A percentile compares a stretch with the other conserved stretches of the same genome.
Conservation (phyloP, 2,888 invertebrate species). For the Phasia obesa region DNA sequence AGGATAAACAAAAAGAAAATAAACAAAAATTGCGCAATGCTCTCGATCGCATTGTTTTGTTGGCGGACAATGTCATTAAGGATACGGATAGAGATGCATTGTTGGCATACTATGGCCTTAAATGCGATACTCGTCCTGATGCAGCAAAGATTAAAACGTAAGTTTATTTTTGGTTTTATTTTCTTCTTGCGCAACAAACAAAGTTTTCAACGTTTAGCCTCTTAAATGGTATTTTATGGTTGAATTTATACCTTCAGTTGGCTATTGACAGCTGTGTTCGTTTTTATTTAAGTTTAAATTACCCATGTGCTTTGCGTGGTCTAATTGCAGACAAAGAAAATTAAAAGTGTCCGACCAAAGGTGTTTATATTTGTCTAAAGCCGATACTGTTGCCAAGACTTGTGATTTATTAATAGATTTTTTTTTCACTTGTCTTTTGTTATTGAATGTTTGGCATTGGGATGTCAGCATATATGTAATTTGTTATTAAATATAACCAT, state of each 20-base stretch:
- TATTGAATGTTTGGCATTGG: not conserved
- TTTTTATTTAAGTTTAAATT: too few relatives aligned
- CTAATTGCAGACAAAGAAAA: too few relatives aligned
- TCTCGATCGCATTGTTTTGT: slow-evolving; percentile 84
- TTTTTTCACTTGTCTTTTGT: not conserved
- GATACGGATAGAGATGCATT: slow-evolving; percentile 90
- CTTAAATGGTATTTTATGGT: not conserved
- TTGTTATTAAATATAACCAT: too few relatives aligned
- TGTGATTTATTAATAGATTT: too few relatives aligned
- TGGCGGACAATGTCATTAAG: slow-evolving; percentile 87
- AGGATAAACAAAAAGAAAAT: slow-evolving; percentile 76
- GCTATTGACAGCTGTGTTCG: too few relatives aligned
- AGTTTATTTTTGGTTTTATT: slow-evolving; percentile 73
- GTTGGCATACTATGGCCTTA: slow-evolving; percentile 92
- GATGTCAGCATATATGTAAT: too few relatives aligned
- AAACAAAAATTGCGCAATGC: slow-evolving; percentile 81
- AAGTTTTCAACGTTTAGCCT: too few relatives aligned
- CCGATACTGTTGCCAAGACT: not conserved
- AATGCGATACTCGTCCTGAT: slow-evolving; percentile 91
- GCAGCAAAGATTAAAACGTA: slow-evolving; percentile 92
- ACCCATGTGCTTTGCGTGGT: too few relatives aligned
- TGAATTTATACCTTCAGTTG: not conserved
- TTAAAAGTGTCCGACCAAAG: too few relatives aligned
- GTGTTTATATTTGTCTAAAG: too few relatives aligned
- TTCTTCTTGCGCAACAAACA: not conserved